Evolutionary conservation across 2,113 vertebrate genomes (phyloP).

Genomic region (Salvelinus alpinus): DNA sequence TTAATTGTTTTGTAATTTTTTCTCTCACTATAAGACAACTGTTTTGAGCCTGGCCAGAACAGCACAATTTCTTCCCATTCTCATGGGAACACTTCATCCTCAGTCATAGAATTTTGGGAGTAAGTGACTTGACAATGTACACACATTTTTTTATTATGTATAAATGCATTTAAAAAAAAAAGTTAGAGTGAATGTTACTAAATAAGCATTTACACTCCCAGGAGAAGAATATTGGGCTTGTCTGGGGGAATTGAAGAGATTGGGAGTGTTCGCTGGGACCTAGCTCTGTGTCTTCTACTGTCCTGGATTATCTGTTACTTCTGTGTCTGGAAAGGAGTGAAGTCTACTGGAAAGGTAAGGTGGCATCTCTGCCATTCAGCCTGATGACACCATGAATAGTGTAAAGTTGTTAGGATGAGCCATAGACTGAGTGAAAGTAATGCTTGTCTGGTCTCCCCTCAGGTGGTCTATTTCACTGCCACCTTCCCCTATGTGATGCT

Average conservation of each 20-base stretch:
- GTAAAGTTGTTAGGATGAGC: background rate
- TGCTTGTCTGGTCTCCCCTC: constrained; percentile 7
- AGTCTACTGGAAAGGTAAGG: constrained; percentile 81
- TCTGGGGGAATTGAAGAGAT: constrained; percentile 85
- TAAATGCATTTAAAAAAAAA: background rate
- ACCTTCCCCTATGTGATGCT: constrained; percentile 94
- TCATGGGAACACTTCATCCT: constrained; percentile 75
- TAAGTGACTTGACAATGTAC: constrained; percentile 68
- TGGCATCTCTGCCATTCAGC: background rate
- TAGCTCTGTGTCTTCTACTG: constrained; percentile 78
- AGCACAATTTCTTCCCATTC: constrained; percentile 55
- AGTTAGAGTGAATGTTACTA: background rate
- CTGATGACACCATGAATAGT: background rate
- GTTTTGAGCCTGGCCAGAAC: constrained; percentile 70
- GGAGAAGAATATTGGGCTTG: constrained; percentile 86
- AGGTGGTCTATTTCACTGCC: constrained; percentile 97
- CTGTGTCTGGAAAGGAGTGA: constrained; percentile 85
- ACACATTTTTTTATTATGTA: background rate
- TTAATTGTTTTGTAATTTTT: background rate
- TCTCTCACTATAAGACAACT: constrained; percentile 63
- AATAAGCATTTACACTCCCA: constrained; percentile 48
- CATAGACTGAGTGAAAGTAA: background rate
- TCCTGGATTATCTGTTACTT: constrained; percentile 83
- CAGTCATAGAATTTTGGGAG: constrained; percentile 96
- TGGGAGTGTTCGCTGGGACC: constrained; percentile 79